Evolutionary conservation across 2,888 invertebrate species (phyloP).

Genomic region (Mesorhabditis belari): DNA sequence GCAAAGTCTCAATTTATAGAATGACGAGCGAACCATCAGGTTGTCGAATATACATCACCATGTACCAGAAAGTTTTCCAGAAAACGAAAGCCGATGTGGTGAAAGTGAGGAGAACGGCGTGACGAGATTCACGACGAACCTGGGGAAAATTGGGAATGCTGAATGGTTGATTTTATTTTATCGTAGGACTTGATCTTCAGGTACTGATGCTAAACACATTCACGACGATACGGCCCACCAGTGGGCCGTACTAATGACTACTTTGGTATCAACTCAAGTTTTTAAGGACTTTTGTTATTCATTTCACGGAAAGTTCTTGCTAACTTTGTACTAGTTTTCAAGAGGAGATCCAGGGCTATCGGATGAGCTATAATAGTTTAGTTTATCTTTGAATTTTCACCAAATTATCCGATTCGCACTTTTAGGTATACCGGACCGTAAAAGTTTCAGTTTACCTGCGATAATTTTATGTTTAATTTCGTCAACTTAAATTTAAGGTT

Average conservation of each 20-base stretch:
- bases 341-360: no score
- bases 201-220: not conserved
- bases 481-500: not conserved
- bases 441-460: not conserved
- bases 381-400: no score
- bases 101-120: slow-evolving; percentile 41
- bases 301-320: no score
- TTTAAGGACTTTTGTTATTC: no score
- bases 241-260: no score
- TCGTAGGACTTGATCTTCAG: not conserved
- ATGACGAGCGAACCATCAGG: slow-evolving; percentile 22
- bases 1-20: no score
- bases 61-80: slow-evolving; percentile 48
- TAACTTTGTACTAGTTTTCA: no score
- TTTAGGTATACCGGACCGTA: not conserved
- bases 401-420: no score
- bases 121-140: slow-evolving; percentile 34
- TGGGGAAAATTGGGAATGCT: slow-evolving; percentile 6
- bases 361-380: no score
- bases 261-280: no score
- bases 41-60: slow-evolving; percentile 36
- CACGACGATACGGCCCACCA: no score
- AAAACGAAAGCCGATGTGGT: slow-evolving; percentile 40
- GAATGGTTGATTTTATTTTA: not conserved
- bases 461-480: not conserved